Evolutionary conservation across 2,888 invertebrate species (phyloP).

Genomic region (Schrankia costaestrigalis): DNA sequence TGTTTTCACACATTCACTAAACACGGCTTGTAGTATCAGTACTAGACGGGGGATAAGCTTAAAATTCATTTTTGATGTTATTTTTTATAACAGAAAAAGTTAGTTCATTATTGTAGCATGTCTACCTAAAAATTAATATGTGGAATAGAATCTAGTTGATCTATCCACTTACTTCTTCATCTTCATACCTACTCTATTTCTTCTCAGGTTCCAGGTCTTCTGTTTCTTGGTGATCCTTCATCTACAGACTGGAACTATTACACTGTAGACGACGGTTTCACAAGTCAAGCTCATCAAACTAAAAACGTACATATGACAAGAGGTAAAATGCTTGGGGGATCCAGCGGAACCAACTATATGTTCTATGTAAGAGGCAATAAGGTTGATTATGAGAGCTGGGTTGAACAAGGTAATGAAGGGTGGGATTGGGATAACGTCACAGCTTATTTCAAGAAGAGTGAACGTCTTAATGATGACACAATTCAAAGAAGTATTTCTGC

Average conservation of each 20-base stretch:
- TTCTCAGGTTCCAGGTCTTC: conserved; percentile 50
- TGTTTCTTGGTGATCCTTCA: conserved; percentile 32
- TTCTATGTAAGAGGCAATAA: conserved; percentile 83
- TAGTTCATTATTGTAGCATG: too few species aligned
- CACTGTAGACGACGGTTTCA: conserved; percentile 41
- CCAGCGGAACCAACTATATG: conserved; percentile 84
- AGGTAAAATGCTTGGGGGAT: conserved; percentile 85
- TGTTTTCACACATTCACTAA: too few species aligned
- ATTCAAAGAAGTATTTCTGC: conserved; percentile 41
- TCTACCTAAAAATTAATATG: too few species aligned
- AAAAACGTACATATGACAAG: conserved; percentile 68
- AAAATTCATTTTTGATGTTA: too few species aligned
- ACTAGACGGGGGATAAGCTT: too few species aligned
- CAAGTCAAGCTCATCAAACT: conserved; percentile 40
- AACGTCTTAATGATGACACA: conserved; percentile 30
- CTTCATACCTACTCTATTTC: not conserved
- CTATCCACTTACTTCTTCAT: too few species aligned
- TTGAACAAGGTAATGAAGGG: conserved; percentile 76
- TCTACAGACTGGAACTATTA: conserved; percentile 48
- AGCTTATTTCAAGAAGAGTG: conserved; percentile 44
- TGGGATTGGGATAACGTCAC: conserved; percentile 49
- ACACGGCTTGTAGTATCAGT: too few species aligned
- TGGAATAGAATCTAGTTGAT: too few species aligned
- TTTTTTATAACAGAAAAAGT: too few species aligned
- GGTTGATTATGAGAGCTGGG: conserved; percentile 80